Conservation (phyloP, 2,797 vertebrate species). For the Peromyscus attwateri region DNA sequence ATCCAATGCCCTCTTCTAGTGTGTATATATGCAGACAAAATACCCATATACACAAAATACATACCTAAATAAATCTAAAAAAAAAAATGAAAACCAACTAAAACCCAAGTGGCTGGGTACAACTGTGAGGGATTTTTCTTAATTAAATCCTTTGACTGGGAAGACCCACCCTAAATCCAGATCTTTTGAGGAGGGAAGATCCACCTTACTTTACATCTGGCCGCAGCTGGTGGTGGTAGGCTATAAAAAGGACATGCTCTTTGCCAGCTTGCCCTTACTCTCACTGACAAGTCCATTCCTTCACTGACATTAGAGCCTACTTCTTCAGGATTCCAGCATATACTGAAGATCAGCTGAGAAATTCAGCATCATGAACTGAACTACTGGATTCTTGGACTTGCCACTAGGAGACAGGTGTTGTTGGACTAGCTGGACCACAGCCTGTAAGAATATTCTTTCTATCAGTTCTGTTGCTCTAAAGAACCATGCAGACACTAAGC, state of each 20-base stretch:
- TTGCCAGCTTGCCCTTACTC: too few relatives aligned
- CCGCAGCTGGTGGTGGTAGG: not conserved
- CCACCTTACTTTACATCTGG: not conserved
- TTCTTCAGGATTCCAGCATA: not conserved
- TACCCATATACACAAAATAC: not conserved
- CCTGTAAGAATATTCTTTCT: not conserved
- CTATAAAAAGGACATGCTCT: not conserved
- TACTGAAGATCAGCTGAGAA: not conserved
- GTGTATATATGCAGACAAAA: not conserved
- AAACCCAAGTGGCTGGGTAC: not conserved
- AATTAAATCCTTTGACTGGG: not conserved
- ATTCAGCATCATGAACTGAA: not conserved
- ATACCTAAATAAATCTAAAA: not conserved
- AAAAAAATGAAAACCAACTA: not conserved
- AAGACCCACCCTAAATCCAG: not conserved
- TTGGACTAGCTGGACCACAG: not conserved
- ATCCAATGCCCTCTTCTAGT: not conserved
- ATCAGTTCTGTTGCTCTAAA: not conserved
- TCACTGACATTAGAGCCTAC: not conserved
- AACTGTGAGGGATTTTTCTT: not conserved
- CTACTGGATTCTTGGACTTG: not conserved
- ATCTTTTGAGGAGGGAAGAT: not conserved
- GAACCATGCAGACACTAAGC: not conserved
- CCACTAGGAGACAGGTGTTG: not conserved
- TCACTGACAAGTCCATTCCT: not conserved